phyloP scores from a whole-genome alignment of 2,113 vertebrate genomes.

The Nannobrachium achirus region DNA sequence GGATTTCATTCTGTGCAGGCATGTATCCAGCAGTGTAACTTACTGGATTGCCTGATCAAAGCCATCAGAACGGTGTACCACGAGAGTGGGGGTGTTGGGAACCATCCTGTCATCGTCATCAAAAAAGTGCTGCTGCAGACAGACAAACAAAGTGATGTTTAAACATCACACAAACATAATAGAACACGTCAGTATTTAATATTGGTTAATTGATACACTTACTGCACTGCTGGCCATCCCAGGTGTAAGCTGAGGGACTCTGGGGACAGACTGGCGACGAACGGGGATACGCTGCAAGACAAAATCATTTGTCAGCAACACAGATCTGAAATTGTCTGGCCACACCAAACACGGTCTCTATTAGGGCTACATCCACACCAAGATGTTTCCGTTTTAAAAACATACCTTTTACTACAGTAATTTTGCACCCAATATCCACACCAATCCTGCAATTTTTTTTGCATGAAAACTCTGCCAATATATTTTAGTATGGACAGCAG shows the following conservation, averaged over 20 bases:
- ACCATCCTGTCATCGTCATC: slow-evolving; percentile 97
- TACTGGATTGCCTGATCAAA: slow-evolving; percentile 96
- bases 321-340: too few species aligned
- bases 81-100: slow-evolving; percentile 92
- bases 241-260: slow-evolving; percentile 88
- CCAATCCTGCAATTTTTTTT: too few species aligned
- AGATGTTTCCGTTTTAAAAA: background rate
- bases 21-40: slow-evolving; percentile 61
- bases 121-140: slow-evolving; percentile 88
- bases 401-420: too few species aligned
- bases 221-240: slow-evolving; percentile 87
- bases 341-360: too few species aligned
- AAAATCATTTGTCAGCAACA: background rate
- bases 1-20: background rate
- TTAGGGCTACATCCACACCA: background rate
- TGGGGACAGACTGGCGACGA: slow-evolving; percentile 86
- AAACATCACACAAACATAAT: background rate
- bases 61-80: slow-evolving; percentile 90
- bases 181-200: background rate
- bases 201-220: slow-evolving; percentile 58
- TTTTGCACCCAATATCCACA: too few species aligned
- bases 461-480: too few species aligned
- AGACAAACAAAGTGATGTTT: background rate
- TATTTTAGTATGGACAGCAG: too few species aligned
- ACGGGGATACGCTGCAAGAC: slow-evolving; percentile 72